These are phyloP conservation scores for Entomobrya multifasciata DNA, from an alignment of 2,888 invertebrate species.

Conservation along the genomic window DNA sequence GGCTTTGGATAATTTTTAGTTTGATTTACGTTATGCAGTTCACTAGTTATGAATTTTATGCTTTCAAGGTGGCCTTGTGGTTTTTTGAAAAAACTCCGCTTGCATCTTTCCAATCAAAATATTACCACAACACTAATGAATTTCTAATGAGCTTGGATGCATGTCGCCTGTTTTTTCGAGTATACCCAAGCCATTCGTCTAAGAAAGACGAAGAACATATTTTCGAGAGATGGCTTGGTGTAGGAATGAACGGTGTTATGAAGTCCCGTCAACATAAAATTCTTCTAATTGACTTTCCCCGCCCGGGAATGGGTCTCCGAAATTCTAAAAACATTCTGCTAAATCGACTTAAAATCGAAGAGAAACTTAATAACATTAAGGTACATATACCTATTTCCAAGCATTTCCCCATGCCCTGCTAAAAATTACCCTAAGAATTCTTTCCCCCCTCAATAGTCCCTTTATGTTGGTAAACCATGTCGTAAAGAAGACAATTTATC, in stretches of 20 bases:
- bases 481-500: conserved; percentile 64
- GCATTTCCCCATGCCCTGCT: no score
- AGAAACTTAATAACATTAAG: conserved; percentile 46
- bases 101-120: conserved; percentile 65
- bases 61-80: conserved; percentile 70
- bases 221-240: conserved; percentile 63
- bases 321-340: conserved; percentile 32
- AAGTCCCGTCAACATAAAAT: conserved; percentile 35
- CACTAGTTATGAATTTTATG: no score
- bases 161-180: conserved; percentile 48
- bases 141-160: conserved; percentile 57
- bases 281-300: conserved; percentile 68
- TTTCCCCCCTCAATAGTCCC: background rate
- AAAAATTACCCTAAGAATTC: no score
- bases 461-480: conserved; percentile 45
- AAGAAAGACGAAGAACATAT: conserved; percentile 50
- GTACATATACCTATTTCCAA: background rate
- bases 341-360: conserved; percentile 48
- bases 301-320: conserved; percentile 52
- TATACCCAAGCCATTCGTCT: conserved; percentile 16
- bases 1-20: background rate
- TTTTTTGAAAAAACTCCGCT: conserved; percentile 69
- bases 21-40: background rate
- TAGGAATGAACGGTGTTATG: conserved; percentile 64
- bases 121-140: conserved; percentile 32